phyloP scores from a whole-genome alignment of 2,797 vertebrate genomes.

The Chaetodon trifasciatus region DNA sequence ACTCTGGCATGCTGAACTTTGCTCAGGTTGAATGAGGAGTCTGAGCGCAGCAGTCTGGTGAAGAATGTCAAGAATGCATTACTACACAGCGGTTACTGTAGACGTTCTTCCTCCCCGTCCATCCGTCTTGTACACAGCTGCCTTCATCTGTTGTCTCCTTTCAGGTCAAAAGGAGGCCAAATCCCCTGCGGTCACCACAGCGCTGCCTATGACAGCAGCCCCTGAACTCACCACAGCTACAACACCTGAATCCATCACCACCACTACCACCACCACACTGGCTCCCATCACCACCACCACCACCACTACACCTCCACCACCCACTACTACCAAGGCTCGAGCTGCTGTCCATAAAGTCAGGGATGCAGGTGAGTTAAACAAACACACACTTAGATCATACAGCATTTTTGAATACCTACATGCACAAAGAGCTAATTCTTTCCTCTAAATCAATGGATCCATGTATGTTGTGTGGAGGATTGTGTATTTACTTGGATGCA shows the following conservation, averaged over 20 bases:
- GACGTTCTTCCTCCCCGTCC: slow-evolving; percentile 58
- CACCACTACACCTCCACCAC: slow-evolving; percentile 52
- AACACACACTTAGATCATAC: not conserved
- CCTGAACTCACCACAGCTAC: slow-evolving; percentile 67
- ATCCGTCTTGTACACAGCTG: slow-evolving; percentile 18
- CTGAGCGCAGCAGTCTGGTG: slow-evolving; percentile 24
- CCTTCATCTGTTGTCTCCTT: slow-evolving; percentile 55
- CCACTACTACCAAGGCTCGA: slow-evolving; percentile 80
- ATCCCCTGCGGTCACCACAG: slow-evolving; percentile 53
- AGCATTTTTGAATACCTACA: slow-evolving; percentile 17
- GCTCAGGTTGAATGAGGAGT: slow-evolving; percentile 55
- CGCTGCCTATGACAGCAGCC: slow-evolving; percentile 60
- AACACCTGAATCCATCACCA: slow-evolving; percentile 75
- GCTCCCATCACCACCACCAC: slow-evolving; percentile 63
- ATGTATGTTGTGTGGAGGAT: slow-evolving; percentile 50
- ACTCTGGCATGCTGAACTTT: slow-evolving; percentile 49
- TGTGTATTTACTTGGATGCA: slow-evolving; percentile 55
- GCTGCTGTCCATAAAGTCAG: slow-evolving; percentile 83
- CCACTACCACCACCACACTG: slow-evolving; percentile 68
- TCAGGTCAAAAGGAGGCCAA: slow-evolving; percentile 83
- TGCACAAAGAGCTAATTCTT: slow-evolving; percentile 14
- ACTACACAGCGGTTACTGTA: slow-evolving; percentile 67
- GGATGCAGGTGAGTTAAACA: slow-evolving; percentile 88
- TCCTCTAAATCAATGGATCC: slow-evolving; percentile 42
- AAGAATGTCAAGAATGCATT: slow-evolving; percentile 80